phyloP scores from a whole-genome alignment of 92 coral and sea anemone genomes.

The Hydrozoanthus gracilis region DNA sequence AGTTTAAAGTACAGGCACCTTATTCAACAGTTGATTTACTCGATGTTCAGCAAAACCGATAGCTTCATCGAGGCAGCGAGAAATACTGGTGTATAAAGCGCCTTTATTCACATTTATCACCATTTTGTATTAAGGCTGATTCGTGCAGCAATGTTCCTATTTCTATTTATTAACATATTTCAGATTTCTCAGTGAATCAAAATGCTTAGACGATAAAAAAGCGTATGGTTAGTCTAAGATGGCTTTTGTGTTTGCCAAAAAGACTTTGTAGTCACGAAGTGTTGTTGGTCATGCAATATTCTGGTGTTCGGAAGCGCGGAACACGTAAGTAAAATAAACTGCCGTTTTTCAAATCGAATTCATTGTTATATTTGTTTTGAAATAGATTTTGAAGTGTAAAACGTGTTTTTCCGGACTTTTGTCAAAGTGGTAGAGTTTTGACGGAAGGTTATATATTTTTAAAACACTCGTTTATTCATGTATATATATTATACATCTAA shows the following conservation, averaged over 20 bases:
- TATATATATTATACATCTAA: too few species aligned
- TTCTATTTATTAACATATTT: constrained; percentile 3
- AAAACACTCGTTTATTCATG: neutral
- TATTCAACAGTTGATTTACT: too few species aligned
- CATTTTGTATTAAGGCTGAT: neutral
- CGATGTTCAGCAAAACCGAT: too few species aligned
- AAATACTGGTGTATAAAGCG: too few species aligned
- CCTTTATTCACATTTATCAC: too few species aligned
- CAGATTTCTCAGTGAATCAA: neutral
- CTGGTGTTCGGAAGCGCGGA: constrained; percentile 14
- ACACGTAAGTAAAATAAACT: neutral
- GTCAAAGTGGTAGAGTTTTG: neutral
- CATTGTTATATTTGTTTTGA: neutral
- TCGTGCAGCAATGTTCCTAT: neutral
- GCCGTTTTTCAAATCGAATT: neutral
- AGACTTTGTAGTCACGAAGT: constrained; percentile 24
- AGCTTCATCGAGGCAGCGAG: too few species aligned
- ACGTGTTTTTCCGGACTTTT: neutral
- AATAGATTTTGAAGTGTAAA: neutral
- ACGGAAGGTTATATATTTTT: neutral
- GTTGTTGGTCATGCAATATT: constrained; percentile 21
- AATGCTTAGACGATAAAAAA: neutral
- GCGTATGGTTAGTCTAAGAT: neutral
- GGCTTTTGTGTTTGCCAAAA: constrained; percentile 13
- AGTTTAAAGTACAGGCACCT: neutral